Conservation (phyloP, 2,113 vertebrate genomes). For the Narcine bancroftii region DNA sequence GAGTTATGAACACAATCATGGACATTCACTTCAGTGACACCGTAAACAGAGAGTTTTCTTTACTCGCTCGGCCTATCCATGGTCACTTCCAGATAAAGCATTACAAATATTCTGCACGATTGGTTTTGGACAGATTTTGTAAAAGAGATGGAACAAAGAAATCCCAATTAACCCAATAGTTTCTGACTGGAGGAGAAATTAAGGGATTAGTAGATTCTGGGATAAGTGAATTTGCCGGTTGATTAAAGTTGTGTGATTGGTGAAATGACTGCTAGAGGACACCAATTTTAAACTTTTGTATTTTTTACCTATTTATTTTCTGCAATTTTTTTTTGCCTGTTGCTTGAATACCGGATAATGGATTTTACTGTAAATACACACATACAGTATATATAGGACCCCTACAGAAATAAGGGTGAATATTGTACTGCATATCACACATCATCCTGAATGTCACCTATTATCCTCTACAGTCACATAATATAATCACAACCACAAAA, state of each 20-base stretch:
- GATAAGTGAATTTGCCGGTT: too few species aligned
- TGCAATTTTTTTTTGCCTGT: too few species aligned
- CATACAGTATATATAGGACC: too few species aligned
- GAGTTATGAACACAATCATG: background rate
- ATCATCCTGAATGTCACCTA: background rate
- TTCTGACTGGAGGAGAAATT: background rate
- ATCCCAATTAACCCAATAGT: background rate
- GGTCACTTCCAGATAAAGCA: background rate
- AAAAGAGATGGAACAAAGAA: background rate
- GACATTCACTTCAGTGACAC: background rate
- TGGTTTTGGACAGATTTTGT: background rate
- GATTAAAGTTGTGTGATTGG: too few species aligned
- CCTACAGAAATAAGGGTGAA: background rate
- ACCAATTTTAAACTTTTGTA: too few species aligned
- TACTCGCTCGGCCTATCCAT: background rate
- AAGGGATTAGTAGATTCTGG: too few species aligned
- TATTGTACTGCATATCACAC: too few species aligned
- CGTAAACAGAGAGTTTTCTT: background rate
- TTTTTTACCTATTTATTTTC: too few species aligned
- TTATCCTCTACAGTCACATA: background rate
- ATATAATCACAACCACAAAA: background rate
- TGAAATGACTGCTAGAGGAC: too few species aligned
- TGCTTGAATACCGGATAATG: too few species aligned
- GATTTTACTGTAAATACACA: too few species aligned
- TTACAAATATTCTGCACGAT: background rate